Conservation (phyloP, 1,140 invertebrate genomes). For the Globodera rostochiensis region DNA sequence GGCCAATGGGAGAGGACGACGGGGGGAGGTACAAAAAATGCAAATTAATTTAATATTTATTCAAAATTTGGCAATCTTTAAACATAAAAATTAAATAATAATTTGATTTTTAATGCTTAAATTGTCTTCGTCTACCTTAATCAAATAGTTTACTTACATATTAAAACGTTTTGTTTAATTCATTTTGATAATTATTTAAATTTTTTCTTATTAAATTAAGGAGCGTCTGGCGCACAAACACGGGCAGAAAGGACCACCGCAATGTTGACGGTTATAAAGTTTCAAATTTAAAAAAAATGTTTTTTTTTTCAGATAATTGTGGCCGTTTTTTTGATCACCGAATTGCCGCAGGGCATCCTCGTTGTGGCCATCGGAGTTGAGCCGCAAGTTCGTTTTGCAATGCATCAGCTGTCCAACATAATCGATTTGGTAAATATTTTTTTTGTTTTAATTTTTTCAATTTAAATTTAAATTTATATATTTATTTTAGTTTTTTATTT, state of each 20-base stretch:
- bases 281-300: neutral
- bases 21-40: neutral
- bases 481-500: neutral
- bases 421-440: conserved; percentile 65
- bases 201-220: neutral
- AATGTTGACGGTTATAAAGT: conserved; percentile 49
- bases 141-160: no score
- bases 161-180: no score
- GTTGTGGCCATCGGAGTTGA: conserved; percentile 42
- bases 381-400: conserved; percentile 47
- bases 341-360: conserved; percentile 60
- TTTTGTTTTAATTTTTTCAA: neutral
- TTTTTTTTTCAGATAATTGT: conserved; percentile 51
- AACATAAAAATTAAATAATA: no score
- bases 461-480: neutral
- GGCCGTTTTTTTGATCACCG: conserved; percentile 61
- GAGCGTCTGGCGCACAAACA: conserved; percentile 24
- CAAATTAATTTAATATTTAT: no score
- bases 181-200: no score
- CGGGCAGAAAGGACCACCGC: conserved; percentile 63
- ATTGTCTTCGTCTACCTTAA: no score
- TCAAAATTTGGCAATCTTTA: no score
- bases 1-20: conserved; percentile 16
- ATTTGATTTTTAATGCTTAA: no score
- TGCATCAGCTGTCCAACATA: conserved; percentile 67